Conservation (phyloP, 2,113 vertebrate species). For the Asarcornis scutulata region DNA sequence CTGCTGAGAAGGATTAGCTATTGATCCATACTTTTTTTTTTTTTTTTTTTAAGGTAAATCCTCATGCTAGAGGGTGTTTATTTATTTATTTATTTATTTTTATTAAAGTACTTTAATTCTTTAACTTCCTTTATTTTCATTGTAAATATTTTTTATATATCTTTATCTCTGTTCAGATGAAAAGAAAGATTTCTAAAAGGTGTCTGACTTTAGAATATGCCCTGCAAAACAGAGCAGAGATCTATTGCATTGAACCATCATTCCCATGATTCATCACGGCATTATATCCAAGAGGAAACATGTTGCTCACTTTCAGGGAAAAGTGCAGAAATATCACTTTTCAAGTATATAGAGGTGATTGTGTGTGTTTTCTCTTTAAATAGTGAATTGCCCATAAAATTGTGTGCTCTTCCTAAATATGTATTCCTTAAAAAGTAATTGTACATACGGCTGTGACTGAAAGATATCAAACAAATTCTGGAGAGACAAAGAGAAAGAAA, state of each 20-base stretch:
- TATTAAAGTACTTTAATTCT: not conserved
- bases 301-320: not conserved
- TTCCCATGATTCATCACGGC: not conserved
- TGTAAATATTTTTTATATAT: not conserved
- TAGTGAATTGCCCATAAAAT: not conserved
- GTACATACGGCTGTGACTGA: not conserved
- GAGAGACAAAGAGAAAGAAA: not conserved
- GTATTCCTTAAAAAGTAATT: not conserved
- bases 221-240: not conserved
- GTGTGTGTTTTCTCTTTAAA: not conserved
- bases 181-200: not conserved
- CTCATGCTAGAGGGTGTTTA: not conserved
- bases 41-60: constrained; percentile 38
- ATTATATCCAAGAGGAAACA: not conserved
- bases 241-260: not conserved
- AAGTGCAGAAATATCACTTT: not conserved
- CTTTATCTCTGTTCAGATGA: not conserved
- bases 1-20: constrained; percentile 38
- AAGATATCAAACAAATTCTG: not conserved
- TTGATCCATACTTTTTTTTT: not conserved
- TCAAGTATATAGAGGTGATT: not conserved
- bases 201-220: not conserved
- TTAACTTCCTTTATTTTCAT: not conserved
- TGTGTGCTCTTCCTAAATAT: not conserved
- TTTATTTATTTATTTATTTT: not conserved